Evolutionary conservation across 2,113 vertebrate species (phyloP), one percentile per base, ranked within the genome.

Genomic region (Gorsachius goisagi): DNA sequence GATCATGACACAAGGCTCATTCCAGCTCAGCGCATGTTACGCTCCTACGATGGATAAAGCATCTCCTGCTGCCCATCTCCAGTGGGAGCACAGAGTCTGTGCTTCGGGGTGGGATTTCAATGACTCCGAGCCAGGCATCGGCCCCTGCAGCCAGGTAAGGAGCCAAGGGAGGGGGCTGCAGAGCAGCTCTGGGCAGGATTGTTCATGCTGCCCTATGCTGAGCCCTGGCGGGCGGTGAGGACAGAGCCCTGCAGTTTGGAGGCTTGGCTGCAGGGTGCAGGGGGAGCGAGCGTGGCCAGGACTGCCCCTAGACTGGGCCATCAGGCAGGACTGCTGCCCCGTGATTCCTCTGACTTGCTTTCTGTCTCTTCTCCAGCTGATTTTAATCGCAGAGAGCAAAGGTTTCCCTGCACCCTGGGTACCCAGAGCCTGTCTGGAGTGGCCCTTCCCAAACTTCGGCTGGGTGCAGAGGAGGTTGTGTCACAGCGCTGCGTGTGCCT

Each of bases 1-100:
- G 4, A 26, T 45, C 22, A 8, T 0, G 3, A 8, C 0, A 3
- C 9, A 9, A 60, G 12, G 16, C 66, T 82, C 15, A 0, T 6
- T 35, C n/a, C n/a, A n/a, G n/a, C n/a, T 33, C 37, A 6, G 56
- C 1, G 1, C 9, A 1, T 7, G 30, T 7, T 60, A 35, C 0
- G 4, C 11, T 78, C 30, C 59, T 32, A 1, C 0, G 3, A 13
- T 15, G n/a, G 32, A 32, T 30, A 6, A n/a, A 73, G 53, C 28
- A 17, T 28, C 53, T 67, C 28, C 41, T 12, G 41, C 69, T 56
- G 44, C 63, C 45, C 9, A n/a, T 13, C 32, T 39, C 33, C 67
- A 23, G 63, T 7, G 15, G 41, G 49, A 44, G n/a, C 39, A 19
- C 15, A 15, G 60, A 45, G 5, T 5, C 66, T 41, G 47, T 28